These are phyloP conservation scores for Argyrosomus regius DNA, from an alignment of 2,797 vertebrate genomes.

Conservation along the genomic window DNA sequence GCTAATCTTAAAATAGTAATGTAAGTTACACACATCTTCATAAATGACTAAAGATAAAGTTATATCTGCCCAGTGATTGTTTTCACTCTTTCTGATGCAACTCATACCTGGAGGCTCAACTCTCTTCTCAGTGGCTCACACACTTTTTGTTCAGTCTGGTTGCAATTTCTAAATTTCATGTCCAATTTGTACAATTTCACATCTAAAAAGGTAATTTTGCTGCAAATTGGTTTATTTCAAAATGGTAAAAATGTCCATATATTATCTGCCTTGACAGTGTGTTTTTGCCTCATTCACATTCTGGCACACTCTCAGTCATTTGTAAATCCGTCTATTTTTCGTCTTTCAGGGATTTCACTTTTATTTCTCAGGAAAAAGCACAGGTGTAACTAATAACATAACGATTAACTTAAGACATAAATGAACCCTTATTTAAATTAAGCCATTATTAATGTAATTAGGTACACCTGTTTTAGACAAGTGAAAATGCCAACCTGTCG, in stretches of 20 bases:
- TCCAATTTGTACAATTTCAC: not conserved
- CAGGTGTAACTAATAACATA: not conserved
- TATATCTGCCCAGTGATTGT: too few species aligned
- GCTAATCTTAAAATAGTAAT: too few species aligned
- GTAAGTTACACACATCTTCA: too few species aligned
- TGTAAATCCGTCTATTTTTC: not conserved
- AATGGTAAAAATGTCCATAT: not conserved
- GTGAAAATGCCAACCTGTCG: not conserved
- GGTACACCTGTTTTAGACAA: not conserved
- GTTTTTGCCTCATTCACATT: not conserved
- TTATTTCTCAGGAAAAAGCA: not conserved
- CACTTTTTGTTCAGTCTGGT: not conserved
- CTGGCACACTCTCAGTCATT: not conserved
- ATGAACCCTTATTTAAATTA: not conserved
- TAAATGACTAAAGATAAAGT: too few species aligned
- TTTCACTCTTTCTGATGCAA: too few species aligned
- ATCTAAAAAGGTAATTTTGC: not conserved
- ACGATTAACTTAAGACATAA: not conserved
- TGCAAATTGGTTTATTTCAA: not conserved
- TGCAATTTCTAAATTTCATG: not conserved
- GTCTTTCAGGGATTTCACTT: conserved; percentile 14
- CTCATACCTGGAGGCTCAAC: not conserved
- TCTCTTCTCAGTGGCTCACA: not conserved
- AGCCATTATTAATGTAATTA: conserved; percentile 13
- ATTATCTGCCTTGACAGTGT: not conserved